Conservation (phyloP, 2,113 vertebrate genomes). For the Rostratula benghalensis region DNA sequence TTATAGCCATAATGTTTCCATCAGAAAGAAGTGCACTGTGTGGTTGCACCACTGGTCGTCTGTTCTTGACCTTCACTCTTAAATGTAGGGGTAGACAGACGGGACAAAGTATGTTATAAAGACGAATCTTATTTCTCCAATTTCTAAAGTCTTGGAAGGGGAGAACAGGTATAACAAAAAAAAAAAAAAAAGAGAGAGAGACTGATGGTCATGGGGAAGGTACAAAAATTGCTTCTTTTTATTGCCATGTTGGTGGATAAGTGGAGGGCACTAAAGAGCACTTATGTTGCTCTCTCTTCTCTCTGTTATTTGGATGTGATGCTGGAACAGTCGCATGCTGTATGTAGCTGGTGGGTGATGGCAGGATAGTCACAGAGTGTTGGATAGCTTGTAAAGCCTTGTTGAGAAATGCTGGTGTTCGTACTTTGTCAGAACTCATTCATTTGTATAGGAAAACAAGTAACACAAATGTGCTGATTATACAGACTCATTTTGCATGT, state of each 20-base stretch:
- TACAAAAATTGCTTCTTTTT: background rate
- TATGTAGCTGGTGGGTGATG: background rate
- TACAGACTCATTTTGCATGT: background rate
- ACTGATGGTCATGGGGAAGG: background rate
- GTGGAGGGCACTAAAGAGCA: background rate
- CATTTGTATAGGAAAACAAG: background rate
- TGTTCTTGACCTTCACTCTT: background rate
- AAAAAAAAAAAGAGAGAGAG: background rate
- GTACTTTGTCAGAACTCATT: background rate
- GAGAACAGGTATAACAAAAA: background rate
- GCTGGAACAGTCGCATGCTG: background rate
- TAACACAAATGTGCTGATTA: background rate
- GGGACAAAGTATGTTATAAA: background rate
- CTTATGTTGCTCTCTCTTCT: background rate
- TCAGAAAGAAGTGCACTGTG: background rate
- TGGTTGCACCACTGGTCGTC: background rate
- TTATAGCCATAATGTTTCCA: background rate
- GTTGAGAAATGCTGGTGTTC: background rate
- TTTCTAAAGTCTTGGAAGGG: background rate
- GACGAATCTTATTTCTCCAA: background rate
- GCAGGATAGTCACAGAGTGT: background rate
- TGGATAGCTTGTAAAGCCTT: background rate
- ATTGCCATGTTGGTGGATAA: background rate
- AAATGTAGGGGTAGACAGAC: background rate
- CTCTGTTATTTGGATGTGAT: accelerated